Evolutionary conservation across 2,113 vertebrate genomes (phyloP), one percentile per base, ranked within the genome.

Genomic region (Myrmophylax atrothorax): DNA sequence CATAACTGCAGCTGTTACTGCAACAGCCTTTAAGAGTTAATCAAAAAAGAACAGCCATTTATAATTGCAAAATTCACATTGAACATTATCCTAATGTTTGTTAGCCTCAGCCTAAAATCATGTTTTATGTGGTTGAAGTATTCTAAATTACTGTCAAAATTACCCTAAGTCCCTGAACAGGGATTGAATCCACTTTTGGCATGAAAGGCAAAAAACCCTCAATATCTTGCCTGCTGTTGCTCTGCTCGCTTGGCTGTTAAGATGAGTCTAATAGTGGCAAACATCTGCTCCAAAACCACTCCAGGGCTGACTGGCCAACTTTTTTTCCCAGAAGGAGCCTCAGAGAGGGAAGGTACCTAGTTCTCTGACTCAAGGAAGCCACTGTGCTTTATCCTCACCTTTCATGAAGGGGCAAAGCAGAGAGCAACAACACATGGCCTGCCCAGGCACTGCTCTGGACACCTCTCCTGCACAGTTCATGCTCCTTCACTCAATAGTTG

Each of bases 401-500:
- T 60, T 50, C 31, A 25, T 8, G 29, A 47, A 63, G 1, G 8
- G 10, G 10, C 50, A 92, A 75, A 80, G 47, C 29, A 64, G 72
- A 58, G 35, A 55, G 49, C 62, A 74, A 74, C 19, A 14, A 74
- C 19, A 14, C 3, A 0, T 23, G 33, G 8, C n/a, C 33, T 62
- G 40, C 22, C 50, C 7, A 2, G 80, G 33, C 75, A 10, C 46
- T 3, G 1, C 60, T 53, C 55, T 37, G 47, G n/a, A 16, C 26
- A 33, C n/a, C 29, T 38, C 40, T 42, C 0, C 0, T 24, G 60
- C 50, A 33, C 72, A 42, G 10, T 16, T 46, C 13, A 7, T 11
- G 26, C 64, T 75, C 53, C 49, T 87, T 38, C 40, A 44, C 40
- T 64, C n/a, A 3, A 11, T 25, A 64, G 40, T 13, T 78, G 49